Base-by-base conservation (phyloP, 2,113 vertebrate species). In the Eclectus roratus region DNA sequence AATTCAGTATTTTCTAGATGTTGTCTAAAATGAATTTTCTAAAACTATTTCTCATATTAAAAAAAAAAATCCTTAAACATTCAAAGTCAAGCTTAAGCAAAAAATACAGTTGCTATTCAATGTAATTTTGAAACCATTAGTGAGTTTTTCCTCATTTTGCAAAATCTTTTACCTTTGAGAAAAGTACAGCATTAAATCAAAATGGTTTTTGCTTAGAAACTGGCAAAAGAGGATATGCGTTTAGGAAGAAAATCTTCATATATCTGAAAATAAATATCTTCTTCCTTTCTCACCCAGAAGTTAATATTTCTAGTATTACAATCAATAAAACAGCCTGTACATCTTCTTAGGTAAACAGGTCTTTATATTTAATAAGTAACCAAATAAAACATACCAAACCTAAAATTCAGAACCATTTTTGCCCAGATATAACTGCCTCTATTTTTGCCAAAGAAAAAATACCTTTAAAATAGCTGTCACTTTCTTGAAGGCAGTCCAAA, bases 401-500 rank as follows among this genome's bases (percentile, higher is more conserved):
- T 35, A 72, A 81, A 68, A 79, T 17, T 50, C 64, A 55, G 21
- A 10, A 24, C 10, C 0, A 21, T 5, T 79, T 80, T 60, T 63
- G 29, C 3, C 11, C 6, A 44, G 29, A 58, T 2, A 29, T 41
- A 69, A 14, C n/a, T 74, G 5, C 13, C 35, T 69, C 14, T 91
- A 33, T 35, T 23, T 93, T 80, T 88, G 7, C 1, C 8, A 37
- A 41, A 78, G 9, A 11, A 91, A 77, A 80, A 64, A 46, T 3
- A 44, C 2, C 8, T 71, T 53, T n/a, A 74, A 84, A 97, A 92
- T 79, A 95, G 25, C 20, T 76, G 84, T 52, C 39, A 88, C 25
- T 37, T 82, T 82, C 71, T 35, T 55, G 47, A 93, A 95, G 91
- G 47, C 14, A 25, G 10, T 80, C 37, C 27, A 47, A 47, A 96